These are phyloP conservation scores for Eulemur albifrons DNA, from an alignment of 2,797 vertebrate species.

Conservation along the genomic window DNA sequence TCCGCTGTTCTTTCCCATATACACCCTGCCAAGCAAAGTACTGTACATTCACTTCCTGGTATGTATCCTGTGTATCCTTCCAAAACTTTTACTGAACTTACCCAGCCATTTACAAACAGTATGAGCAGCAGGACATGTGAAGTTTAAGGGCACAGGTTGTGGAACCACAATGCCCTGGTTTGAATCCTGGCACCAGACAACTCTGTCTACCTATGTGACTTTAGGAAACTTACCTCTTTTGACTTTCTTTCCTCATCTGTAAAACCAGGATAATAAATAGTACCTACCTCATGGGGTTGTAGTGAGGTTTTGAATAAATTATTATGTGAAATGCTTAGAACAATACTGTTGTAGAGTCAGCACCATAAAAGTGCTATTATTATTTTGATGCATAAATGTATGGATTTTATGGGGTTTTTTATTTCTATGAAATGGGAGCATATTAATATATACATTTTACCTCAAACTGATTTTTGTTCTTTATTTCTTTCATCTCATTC, in stretches of 20 bases:
- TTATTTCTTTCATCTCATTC: neutral
- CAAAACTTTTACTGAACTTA: neutral
- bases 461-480: neutral
- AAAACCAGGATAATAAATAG: neutral
- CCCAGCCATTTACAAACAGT: neutral
- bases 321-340: neutral
- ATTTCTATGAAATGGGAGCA: neutral
- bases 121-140: neutral
- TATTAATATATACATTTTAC: neutral
- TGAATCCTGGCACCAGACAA: neutral
- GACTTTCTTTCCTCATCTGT: neutral
- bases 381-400: neutral
- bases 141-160: neutral
- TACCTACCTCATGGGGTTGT: neutral
- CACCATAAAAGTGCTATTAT: neutral
- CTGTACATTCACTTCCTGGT: neutral
- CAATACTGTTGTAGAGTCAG: neutral
- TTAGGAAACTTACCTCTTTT: neutral
- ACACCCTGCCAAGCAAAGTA: neutral
- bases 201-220: neutral
- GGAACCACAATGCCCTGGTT: neutral
- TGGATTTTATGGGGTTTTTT: neutral
- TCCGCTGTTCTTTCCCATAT: neutral
- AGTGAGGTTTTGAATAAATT: conserved; percentile 5
- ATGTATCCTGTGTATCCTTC: neutral